Evolutionary conservation across 2,797 vertebrate species (phyloP).

Genomic region (Sandelia bainsii): DNA sequence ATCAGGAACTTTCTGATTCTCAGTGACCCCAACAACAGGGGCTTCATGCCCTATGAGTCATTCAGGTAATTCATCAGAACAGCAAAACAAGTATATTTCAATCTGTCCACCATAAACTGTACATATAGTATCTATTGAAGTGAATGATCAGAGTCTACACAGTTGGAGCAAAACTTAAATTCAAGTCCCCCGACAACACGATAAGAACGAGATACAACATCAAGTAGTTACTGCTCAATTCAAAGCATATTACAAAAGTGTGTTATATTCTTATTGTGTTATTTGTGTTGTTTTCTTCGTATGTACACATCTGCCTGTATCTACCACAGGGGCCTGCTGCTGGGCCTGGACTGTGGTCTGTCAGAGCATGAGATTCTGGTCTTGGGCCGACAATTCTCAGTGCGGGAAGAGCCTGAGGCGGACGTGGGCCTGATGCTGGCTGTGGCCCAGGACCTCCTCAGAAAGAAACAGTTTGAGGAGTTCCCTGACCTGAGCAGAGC

Average conservation of each 20-base stretch:
- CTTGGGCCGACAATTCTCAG: slow-evolving; percentile 83
- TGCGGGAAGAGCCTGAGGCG: slow-evolving; percentile 62
- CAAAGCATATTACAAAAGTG: background rate
- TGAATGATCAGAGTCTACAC: background rate
- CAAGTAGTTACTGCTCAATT: background rate
- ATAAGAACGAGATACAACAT: background rate
- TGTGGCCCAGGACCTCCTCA: slow-evolving; percentile 86
- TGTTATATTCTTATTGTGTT: background rate
- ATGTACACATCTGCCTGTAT: background rate
- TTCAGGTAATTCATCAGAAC: slow-evolving; percentile 84
- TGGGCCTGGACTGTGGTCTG: slow-evolving; percentile 77
- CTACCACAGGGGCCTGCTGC: slow-evolving; percentile 76
- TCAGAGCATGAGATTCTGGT: slow-evolving; percentile 91
- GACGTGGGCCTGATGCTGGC: slow-evolving; percentile 82
- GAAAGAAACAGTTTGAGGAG: slow-evolving; percentile 87
- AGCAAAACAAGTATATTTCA: background rate
- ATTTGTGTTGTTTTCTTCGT: background rate
- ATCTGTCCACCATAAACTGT: background rate
- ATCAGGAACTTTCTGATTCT: slow-evolving; percentile 85
- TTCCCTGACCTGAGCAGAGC: slow-evolving; percentile 81
- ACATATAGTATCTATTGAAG: background rate
- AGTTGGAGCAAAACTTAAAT: background rate
- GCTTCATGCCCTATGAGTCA: slow-evolving; percentile 83
- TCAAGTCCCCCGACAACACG: too few species aligned
- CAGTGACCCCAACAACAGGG: slow-evolving; percentile 78